A percentile compares a stretch with the other conserved stretches of the same genome.
phyloP scores from a whole-genome alignment of 2,797 vertebrate species.

The Arctocebus calabarensis region DNA sequence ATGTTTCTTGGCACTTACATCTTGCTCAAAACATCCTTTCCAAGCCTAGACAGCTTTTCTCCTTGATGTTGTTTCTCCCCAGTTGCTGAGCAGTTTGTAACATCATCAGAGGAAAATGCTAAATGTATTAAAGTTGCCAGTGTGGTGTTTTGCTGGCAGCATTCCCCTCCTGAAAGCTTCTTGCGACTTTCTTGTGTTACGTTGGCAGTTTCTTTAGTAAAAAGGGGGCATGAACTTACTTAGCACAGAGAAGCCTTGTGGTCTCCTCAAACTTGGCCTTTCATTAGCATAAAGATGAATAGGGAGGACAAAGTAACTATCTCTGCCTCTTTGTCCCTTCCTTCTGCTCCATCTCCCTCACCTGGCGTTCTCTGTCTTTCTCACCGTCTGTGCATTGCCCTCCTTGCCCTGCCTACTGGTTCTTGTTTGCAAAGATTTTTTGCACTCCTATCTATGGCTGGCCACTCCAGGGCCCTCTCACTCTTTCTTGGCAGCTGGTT shows the following conservation, averaged over 20 bases:
- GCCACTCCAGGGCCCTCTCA: background rate
- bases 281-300: background rate
- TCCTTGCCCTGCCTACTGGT: background rate
- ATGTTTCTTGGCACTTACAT: background rate
- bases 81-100: slow-evolving; percentile 17
- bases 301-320: background rate
- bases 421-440: slow-evolving; percentile 6
- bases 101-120: slow-evolving; percentile 47
- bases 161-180: slow-evolving; percentile 46
- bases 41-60: background rate
- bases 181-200: slow-evolving; percentile 11
- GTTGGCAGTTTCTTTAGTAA: slow-evolving; percentile 2
- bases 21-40: background rate
- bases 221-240: background rate
- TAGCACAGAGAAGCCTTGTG: background rate
- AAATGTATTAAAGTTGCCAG: background rate
- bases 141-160: background rate
- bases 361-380: background rate
- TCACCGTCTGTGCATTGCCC: background rate
- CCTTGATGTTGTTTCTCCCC: background rate
- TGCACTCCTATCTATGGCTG: background rate
- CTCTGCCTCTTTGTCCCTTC: background rate
- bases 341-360: background rate
- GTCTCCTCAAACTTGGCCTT: background rate
- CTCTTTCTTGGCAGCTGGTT: background rate